Base-by-base conservation (phyloP, 2,888 invertebrate species). In the Chymomyza amoena region DNA sequence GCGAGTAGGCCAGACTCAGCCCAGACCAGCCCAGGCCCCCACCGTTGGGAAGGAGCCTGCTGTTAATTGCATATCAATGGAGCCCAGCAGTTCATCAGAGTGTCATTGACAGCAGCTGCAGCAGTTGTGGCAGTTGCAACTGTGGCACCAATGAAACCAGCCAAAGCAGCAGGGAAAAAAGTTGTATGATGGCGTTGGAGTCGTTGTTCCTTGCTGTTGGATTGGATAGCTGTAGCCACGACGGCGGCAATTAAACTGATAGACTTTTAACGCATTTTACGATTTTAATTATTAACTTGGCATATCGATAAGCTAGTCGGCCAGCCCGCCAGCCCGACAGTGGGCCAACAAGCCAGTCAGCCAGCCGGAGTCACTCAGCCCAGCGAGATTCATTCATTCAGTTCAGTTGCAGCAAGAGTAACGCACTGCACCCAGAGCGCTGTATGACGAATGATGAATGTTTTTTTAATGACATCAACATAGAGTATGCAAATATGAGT, bases 221-320 rank as follows among this genome's bases (percentile, higher is more conserved):
- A 84, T 15, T 62, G n/a, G 83, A 84, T 84, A 81, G 84, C 80
- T 79, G 84, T 73, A 74, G 84, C 80, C 75, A 85, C 80, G 85
- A 84, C 84, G 73, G 72, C 75, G 82, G 81, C 83, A 83, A 83
- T 83, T 83, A 83, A 84, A 82, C 82, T 82, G 83, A 83, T 83
- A 83, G 83, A 83, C 83, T 83, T 83, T 83, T 84, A 83, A 83
- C 83, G 83, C 83, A 83, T 83, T 83, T 83, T 83, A 81, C 81
- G 82, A 83, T 84, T 83, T 84, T 84, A 85, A 84, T 84, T 84
- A 84, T 84, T 84, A 85, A 84, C 84, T 84, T 80, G 81, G 81
- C 86, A 78, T 85, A 85, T 87, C 88, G 88, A 87, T 87, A 84
- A 87, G 86, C 86, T 83, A 87, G 72, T 69, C 64, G 13, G 13